phyloP scores from a whole-genome alignment of 2,888 invertebrate species.

The Lymantria monacha region DNA sequence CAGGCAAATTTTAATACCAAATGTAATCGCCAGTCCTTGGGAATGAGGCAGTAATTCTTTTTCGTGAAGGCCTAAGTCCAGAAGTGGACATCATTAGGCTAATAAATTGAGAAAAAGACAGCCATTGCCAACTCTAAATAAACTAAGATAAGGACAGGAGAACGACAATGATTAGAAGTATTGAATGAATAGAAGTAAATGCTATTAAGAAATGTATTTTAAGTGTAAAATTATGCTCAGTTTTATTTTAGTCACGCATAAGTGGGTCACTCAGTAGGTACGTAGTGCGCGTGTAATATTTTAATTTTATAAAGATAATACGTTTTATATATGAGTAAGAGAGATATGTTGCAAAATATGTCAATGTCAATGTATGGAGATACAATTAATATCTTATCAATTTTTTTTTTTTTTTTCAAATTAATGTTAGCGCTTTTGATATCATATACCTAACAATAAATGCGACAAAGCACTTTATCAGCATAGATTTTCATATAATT shows the following conservation, averaged over 20 bases:
- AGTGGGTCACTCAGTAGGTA: conserved; percentile 30
- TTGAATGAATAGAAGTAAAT: conserved; percentile 10
- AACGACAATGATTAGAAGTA: background rate
- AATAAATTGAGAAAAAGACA: too few relatives aligned
- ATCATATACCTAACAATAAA: conserved; percentile 12
- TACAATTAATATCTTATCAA: conserved; percentile 40
- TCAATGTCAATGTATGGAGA: conserved; percentile 41
- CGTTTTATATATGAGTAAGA: conserved; percentile 11
- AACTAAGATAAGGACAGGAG: too few relatives aligned
- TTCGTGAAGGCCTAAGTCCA: too few relatives aligned
- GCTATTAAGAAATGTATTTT: conserved; percentile 30
- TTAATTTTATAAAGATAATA: conserved; percentile 27
- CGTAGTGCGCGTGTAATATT: conserved; percentile 8
- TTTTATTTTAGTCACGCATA: conserved; percentile 28
- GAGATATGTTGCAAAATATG: conserved; percentile 44
- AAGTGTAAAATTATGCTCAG: conserved; percentile 22
- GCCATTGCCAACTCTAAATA: too few relatives aligned
- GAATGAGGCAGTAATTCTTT: too few relatives aligned
- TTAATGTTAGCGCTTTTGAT: conserved; percentile 39
- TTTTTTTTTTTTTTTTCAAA: conserved; percentile 14
- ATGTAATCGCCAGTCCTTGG: too few relatives aligned
- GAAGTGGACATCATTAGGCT: too few relatives aligned
- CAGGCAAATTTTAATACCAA: too few relatives aligned
- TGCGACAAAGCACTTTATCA: background rate
- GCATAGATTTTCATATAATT: background rate